Base-by-base conservation (phyloP, 2,797 vertebrate species). In the Enteromius unitaeniatus region DNA sequence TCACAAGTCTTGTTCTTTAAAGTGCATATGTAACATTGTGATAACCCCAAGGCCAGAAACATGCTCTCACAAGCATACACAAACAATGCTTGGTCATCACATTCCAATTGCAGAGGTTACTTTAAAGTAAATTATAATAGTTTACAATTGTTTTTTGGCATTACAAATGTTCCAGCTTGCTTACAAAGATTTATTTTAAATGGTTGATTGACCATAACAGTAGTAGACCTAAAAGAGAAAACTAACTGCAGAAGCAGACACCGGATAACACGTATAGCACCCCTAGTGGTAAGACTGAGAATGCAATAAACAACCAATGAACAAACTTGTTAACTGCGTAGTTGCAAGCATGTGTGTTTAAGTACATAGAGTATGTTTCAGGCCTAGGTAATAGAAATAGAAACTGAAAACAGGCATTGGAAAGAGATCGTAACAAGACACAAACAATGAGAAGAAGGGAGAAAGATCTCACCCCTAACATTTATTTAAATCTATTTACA, bases 401-500 rank as follows among this genome's bases (percentile, higher is more conserved):
- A 73, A 60, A 84, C 11, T 6, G 64, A 77, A 69, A 74, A 79
- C 11, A 37, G 34, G 15, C 17, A 64, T 26, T 21, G 21, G 60
- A 82, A 47, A 51, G 72, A 84, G 65, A 77, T 82, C 19, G 17
- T 55, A 75, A 26, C 76, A 85, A 79, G 40, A 86, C 45, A 86
- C 19, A 84, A 51, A 70, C 49, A 83, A 78, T 49, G 51, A 67
- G 15, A 82, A 31, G 8, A 42, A 60, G 55, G 70, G 73, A 79
- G 55, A 79, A 60, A 74, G 83, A 85, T 82, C 68, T 82, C 82
- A 65, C 82, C 79, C 81, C 62, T 64, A 81, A 87, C 82, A 83
- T 89, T 89, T 89, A 89, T 89, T 89, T 74, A 58, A 84, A 76
- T 86, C 69, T 89, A 78, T 86, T 83, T 88, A 89, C 86, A 89